Base-by-base conservation (phyloP, 2,888 invertebrate genomes). In the Neuroscelio doddi region DNA sequence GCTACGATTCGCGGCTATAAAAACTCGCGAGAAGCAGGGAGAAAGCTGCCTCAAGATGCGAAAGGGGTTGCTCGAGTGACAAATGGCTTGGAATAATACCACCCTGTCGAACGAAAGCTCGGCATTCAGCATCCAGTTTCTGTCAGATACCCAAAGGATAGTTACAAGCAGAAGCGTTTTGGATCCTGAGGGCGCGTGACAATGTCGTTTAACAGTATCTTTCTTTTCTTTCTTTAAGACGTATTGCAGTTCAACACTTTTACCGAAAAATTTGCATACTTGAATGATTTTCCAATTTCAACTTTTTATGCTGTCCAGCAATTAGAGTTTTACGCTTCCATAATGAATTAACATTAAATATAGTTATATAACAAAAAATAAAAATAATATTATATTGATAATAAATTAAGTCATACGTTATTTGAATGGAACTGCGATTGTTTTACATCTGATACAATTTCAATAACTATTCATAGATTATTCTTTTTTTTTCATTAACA, bases 81-180 rank as follows among this genome's bases (percentile, higher is more conserved):
- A 84, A 84, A 84, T 84, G 83, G 84, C 75, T 81, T 68, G 84
- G 83, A 84, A 84, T 84, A 84, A 84, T 84, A 81, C 81, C 80
- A 77, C 78, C 79, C 77, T 76, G 74, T 67, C 72, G 70, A 75
- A 76, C 70, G 73, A 70, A 70, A 66, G 61, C 65, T 63, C 73
- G 73, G 73, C 69, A 72, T 67, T 73, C 77, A 69, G 65, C 70
- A 69, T 70, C 71, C 73, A 71, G 58, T 50, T 68, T 68, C 64
- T 58, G 64, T 61, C 59, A 63, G 46, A 58, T 50, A 58, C 63
- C 56, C 38, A 53, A 62, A 56, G 52, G 63, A 55, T 46, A 16
- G 30, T 55, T 44, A 29, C 44, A 39, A 41, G 30, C 27, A 30
- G 29, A 32, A 41, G 44, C 47, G 46, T 59, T 68, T 51, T 38